Evolutionary conservation across 2,113 vertebrate species (phyloP).

Genomic region (Egretta garzetta): DNA sequence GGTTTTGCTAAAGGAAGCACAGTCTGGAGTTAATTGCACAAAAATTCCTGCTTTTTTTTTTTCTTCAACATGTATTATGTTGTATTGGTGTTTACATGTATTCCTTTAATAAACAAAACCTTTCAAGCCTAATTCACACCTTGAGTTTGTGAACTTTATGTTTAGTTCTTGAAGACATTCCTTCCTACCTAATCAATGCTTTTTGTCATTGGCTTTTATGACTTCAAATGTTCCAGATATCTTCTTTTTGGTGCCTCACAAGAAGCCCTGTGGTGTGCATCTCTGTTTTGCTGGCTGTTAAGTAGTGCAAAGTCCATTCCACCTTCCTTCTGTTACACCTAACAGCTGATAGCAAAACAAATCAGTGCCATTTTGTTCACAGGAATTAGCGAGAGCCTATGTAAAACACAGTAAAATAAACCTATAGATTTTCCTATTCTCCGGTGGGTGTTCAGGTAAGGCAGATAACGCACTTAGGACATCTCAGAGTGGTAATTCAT

Average conservation of each 20-base stretch:
- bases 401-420: not conserved
- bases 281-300: not conserved
- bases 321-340: not conserved
- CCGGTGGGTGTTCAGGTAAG: not conserved
- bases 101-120: slow-evolving; percentile 49
- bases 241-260: not conserved
- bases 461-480: not conserved
- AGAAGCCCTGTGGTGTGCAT: not conserved
- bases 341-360: not conserved
- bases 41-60: not conserved
- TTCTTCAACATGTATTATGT: not conserved
- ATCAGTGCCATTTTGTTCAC: not conserved
- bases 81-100: slow-evolving; percentile 41
- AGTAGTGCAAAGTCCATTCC: not conserved
- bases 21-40: not conserved
- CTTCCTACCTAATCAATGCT: not conserved
- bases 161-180: not conserved
- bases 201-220: not conserved
- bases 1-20: not conserved
- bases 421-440: not conserved
- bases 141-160: not conserved
- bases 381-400: not conserved
- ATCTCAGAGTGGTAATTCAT: not conserved
- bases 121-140: not conserved
- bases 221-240: not conserved